These are phyloP conservation scores for Dasysyrphus albostriatus DNA, from an alignment of 2,888 invertebrate genomes.

Conservation along the genomic window DNA sequence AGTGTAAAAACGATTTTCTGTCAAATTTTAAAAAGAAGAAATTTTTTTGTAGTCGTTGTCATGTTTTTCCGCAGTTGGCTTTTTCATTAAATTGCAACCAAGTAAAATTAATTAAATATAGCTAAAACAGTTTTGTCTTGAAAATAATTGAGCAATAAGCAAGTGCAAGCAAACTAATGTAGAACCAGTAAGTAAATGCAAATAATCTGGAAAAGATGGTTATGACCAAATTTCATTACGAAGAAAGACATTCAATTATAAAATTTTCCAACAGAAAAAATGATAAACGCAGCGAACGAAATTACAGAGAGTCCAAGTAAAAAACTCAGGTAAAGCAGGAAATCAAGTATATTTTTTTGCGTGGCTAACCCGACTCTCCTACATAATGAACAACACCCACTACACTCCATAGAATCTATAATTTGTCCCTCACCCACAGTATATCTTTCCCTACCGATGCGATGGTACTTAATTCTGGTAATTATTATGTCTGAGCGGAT, in stretches of 20 bases:
- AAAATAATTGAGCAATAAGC: not conserved
- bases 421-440: not conserved
- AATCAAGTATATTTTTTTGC: not conserved
- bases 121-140: not conserved
- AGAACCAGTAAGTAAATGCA: constrained; percentile 27
- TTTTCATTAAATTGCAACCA: constrained; percentile 16
- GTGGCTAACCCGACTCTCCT: not conserved
- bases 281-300: not conserved
- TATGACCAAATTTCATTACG: not conserved
- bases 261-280: not conserved
- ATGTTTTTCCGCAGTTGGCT: constrained; percentile 40
- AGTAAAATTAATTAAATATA: not conserved
- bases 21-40: constrained; percentile 39
- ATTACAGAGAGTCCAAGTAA: not conserved
- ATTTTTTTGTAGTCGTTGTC: constrained; percentile 58
- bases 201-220: not conserved
- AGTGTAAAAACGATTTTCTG: constrained; percentile 70
- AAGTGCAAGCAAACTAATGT: constrained; percentile 1
- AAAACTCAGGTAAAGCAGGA: not conserved
- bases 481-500: constrained; percentile 3
- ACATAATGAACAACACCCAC: constrained; percentile 12
- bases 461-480: not conserved
- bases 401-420: not conserved
- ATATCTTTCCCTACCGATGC: not conserved
- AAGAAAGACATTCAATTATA: not conserved